Percentiles rank a stretch among this genome's conserved stretches.
Conservation (phyloP, 2,113 vertebrate species). For the Pedionomus torquatus region DNA sequence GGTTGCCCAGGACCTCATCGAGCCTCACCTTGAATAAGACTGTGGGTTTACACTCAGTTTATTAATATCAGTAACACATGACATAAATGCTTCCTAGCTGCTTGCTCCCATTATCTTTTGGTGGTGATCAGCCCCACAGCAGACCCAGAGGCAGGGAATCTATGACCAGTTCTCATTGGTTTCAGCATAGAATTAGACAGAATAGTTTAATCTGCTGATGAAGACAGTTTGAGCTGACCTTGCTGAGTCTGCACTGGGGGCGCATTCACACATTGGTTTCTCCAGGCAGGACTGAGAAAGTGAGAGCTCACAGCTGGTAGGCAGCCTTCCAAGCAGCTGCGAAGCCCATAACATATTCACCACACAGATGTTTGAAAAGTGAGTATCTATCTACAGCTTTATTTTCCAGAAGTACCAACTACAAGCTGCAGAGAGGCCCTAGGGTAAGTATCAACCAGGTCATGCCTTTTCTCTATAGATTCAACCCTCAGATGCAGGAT, state of each 20-base stretch:
- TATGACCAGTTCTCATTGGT: neutral
- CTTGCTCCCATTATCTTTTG: neutral
- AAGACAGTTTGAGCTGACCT: neutral
- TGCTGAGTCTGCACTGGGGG: neutral
- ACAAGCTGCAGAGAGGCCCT: neutral
- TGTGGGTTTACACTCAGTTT: neutral
- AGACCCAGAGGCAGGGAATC: neutral
- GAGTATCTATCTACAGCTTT: neutral
- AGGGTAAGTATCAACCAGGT: neutral
- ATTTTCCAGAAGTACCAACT: neutral
- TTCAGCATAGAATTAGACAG: neutral
- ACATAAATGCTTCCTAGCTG: neutral
- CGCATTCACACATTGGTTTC: neutral
- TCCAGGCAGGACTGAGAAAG: neutral
- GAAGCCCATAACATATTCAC: neutral
- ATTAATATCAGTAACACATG: neutral
- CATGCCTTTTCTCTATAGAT: neutral
- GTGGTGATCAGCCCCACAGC: neutral
- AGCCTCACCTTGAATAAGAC: neutral
- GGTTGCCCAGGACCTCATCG: too few species aligned
- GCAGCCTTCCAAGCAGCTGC: neutral
- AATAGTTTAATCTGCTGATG: neutral
- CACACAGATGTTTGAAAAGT: neutral
- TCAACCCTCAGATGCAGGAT: neutral
- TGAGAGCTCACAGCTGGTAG: constrained; percentile 1